Evolutionary conservation across 2,888 invertebrate species (phyloP).

Genomic region (Himalopsyche kuldschensis): DNA sequence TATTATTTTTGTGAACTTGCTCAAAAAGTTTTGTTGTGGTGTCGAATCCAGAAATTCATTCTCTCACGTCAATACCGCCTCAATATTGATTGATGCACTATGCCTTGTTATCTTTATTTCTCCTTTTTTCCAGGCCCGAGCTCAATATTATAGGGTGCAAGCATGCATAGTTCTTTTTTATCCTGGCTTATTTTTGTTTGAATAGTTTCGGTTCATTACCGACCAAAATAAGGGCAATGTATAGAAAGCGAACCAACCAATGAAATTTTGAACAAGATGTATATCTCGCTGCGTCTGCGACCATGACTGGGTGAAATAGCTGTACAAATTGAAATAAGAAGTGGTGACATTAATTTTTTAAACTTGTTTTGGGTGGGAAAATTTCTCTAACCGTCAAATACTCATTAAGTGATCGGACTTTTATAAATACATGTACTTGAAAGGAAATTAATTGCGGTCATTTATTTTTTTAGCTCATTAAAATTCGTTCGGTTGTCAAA

Average conservation of each 20-base stretch:
- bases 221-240: slow-evolving; percentile 11
- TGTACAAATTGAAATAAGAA: neutral
- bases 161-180: slow-evolving; percentile 22
- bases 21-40: neutral
- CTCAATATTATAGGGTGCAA: slow-evolving; percentile 21
- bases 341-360: neutral
- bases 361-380: neutral
- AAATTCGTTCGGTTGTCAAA: too few relatives aligned
- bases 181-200: slow-evolving; percentile 24
- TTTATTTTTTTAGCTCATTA: too few relatives aligned
- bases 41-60: neutral
- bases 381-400: neutral
- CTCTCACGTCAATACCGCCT: slow-evolving; percentile 24
- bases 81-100: slow-evolving; percentile 24
- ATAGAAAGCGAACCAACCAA: neutral
- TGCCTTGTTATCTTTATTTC: slow-evolving; percentile 19
- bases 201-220: slow-evolving; percentile 19
- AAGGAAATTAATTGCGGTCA: too few relatives aligned
- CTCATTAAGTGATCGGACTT: neutral
- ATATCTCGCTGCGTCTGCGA: neutral
- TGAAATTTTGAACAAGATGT: neutral
- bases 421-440: too few relatives aligned
- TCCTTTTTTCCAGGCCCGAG: neutral
- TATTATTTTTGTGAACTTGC: neutral
- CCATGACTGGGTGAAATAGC: neutral